Base-by-base conservation (phyloP, 2,888 invertebrate genomes). In the Urechis unicinctus region DNA sequence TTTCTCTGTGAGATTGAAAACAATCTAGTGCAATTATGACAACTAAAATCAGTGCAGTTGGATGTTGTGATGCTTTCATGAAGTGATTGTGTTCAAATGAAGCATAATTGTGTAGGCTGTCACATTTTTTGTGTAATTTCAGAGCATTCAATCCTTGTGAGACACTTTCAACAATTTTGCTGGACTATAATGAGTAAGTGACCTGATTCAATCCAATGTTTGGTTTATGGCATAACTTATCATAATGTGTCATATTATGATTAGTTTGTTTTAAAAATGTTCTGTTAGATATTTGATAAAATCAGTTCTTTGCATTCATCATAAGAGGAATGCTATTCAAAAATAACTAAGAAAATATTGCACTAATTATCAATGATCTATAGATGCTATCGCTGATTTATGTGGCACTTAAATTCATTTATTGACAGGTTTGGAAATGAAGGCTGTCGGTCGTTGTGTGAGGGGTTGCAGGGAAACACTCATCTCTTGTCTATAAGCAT, bases 161-260 rank as follows among this genome's bases (percentile, higher is more conserved):
- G 25, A 63, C 66, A 29, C 61, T 77, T 6, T 69, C 71, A 21
- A 68, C 62, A 41, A 53, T 78, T 1, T 63, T 62, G 22, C 60
- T 78, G 5, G 78, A 78, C 60, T 77, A 72, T 57, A 78, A 78
- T 65, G 76, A 77, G 73, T 75, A 63, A 68, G 72, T 21, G 5
- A 50, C 24, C 13, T 36, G 36, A 36, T 36, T 36, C 36, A 36
- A 36, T 36, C 36, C 36, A 9, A 36, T 36, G 36, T 13, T 17
- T 17, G 9, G 17, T 17, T 36, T 36, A 36, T n/a, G n/a, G n/a
- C n/a, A n/a, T n/a, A n/a, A n/a, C n/a, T n/a, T n/a, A n/a, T n/a
- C n/a, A n/a, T n/a, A n/a, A n/a, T n/a, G n/a, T n/a, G n/a, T n/a
- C n/a, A n/a, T n/a, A n/a, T n/a, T n/a, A n/a, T n/a, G n/a, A n/a